phyloP scores from a whole-genome alignment of 1,140 invertebrate genomes.

The Cataglyphis hispanica region DNA sequence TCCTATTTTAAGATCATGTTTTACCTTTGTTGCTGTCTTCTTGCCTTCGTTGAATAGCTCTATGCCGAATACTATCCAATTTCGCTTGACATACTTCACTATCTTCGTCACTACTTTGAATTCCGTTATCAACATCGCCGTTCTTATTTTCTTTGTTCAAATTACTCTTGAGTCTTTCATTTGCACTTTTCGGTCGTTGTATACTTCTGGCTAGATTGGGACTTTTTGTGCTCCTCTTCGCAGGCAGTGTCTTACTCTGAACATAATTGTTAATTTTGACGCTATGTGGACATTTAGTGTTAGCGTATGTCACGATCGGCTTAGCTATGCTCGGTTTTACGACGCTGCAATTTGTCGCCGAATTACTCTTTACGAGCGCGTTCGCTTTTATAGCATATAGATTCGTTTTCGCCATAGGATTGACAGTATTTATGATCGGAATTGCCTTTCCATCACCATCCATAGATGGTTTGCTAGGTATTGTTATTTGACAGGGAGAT shows the following conservation, averaged over 20 bases:
- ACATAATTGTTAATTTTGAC: conserved; percentile 85
- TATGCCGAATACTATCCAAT: conserved; percentile 87
- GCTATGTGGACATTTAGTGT: conserved; percentile 81
- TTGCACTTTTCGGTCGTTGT: conserved; percentile 76
- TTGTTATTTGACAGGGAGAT: conserved; percentile 81
- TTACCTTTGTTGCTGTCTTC: conserved; percentile 85
- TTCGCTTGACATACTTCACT: conserved; percentile 89
- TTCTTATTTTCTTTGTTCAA: conserved; percentile 73
- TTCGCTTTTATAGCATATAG: conserved; percentile 76
- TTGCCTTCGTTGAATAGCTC: conserved; percentile 87
- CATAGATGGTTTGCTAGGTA: conserved; percentile 76
- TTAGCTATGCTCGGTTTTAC: conserved; percentile 81
- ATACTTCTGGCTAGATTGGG: conserved; percentile 79
- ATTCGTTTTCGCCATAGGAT: conserved; percentile 80
- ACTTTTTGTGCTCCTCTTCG: conserved; percentile 77
- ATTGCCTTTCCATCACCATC: conserved; percentile 79
- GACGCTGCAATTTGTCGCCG: conserved; percentile 77
- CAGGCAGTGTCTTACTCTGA: conserved; percentile 82
- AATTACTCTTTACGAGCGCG: conserved; percentile 80
- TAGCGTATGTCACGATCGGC: conserved; percentile 76
- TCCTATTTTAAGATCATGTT: conserved; percentile 1
- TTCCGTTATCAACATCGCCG: conserved; percentile 69
- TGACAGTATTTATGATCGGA: conserved; percentile 79
- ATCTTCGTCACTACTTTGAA: conserved; percentile 87
- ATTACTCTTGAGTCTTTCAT: conserved; percentile 76